Evolutionary conservation across 2,888 invertebrate species (phyloP).

Genomic region (Xanthia icteritia): DNA sequence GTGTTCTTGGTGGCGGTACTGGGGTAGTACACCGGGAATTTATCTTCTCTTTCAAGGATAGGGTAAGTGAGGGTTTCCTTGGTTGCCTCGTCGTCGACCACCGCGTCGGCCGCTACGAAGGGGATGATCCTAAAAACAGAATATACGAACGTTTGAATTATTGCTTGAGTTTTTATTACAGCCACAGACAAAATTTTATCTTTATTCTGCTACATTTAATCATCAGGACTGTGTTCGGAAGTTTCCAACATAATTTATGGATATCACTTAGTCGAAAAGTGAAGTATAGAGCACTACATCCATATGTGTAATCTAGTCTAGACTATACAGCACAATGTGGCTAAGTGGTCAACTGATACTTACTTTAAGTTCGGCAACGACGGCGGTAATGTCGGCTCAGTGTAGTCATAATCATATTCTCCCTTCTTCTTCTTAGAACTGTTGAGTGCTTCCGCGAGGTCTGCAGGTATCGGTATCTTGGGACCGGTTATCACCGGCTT

Average conservation of each 20-base stretch:
- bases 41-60: conserved; percentile 81
- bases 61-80: conserved; percentile 82
- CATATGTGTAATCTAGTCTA: not conserved
- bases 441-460: conserved; percentile 84
- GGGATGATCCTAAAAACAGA: conserved; percentile 94
- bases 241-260: not conserved
- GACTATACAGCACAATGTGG: not conserved
- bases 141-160: not conserved
- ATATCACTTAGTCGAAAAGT: not conserved
- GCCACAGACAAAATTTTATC: not conserved
- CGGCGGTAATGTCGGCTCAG: conserved; percentile 94
- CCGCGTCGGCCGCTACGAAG: conserved; percentile 96
- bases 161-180: not conserved
- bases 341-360: conserved; percentile 59
- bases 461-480: conserved; percentile 78
- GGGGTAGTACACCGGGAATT: conserved; percentile 86
- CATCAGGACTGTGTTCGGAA: not conserved
- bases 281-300: not conserved
- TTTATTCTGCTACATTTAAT: not conserved
- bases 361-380: conserved; percentile 95
- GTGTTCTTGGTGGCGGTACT: conserved; percentile 72
- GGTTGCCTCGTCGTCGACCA: conserved; percentile 90
- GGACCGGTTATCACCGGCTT: conserved; percentile 69
- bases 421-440: conserved; percentile 90
- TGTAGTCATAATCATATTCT: conserved; percentile 93